Evolutionary conservation across 1,140 invertebrate genomes (phyloP).

Genomic region (Pogonognathellus flavescens): DNA sequence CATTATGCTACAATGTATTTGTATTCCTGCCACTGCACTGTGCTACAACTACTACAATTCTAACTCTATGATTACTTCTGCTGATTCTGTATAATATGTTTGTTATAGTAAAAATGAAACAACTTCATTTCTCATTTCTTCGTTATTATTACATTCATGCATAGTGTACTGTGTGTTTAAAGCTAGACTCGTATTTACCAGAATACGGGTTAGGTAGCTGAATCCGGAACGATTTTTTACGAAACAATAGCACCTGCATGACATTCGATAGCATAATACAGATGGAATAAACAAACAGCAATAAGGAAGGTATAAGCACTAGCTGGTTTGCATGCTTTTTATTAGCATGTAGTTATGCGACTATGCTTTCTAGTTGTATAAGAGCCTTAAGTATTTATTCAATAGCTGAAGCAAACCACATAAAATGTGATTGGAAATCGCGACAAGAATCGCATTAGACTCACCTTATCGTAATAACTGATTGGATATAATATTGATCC

Average conservation of each 20-base stretch:
- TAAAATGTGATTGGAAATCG: slow-evolving; percentile 29
- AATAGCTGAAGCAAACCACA: background rate
- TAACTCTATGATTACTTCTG: too few relatives aligned
- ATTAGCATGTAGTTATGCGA: background rate
- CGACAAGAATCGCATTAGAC: slow-evolving; percentile 37
- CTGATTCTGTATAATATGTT: too few relatives aligned
- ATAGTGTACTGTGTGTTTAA: background rate
- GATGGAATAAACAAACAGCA: background rate
- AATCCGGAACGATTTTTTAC: background rate
- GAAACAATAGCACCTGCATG: background rate
- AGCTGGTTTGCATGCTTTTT: background rate
- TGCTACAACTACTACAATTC: too few relatives aligned
- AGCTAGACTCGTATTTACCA: background rate
- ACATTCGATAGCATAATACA: background rate
- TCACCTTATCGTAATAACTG: slow-evolving; percentile 26
- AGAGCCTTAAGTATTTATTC: background rate
- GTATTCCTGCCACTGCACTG: too few relatives aligned
- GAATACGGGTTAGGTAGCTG: background rate
- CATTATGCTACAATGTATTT: too few relatives aligned
- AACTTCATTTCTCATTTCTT: background rate
- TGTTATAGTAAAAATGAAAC: too few relatives aligned
- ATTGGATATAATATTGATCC: background rate
- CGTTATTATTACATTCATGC: background rate
- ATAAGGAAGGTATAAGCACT: background rate
- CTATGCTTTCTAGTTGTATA: background rate